Evolutionary conservation across 2,797 vertebrate genomes (phyloP).

Genomic region (Phalanger gymnotis): DNA sequence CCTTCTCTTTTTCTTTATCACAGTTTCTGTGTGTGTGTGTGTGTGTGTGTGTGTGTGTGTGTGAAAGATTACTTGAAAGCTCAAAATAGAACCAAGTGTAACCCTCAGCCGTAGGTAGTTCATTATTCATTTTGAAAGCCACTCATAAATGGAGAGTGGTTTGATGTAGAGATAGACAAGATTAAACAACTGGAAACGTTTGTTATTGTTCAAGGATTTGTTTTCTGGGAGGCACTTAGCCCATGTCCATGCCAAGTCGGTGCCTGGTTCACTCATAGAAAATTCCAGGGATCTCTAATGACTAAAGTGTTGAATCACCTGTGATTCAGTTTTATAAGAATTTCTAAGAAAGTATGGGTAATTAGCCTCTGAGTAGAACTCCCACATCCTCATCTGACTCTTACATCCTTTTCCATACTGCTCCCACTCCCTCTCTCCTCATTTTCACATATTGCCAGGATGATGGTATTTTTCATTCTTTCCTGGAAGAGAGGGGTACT

Average conservation of each 20-base stretch:
- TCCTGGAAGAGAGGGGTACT: background rate
- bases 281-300: constrained; percentile 80
- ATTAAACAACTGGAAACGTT: constrained; percentile 41
- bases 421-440: constrained; percentile 13
- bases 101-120: background rate
- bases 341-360: constrained; percentile 80
- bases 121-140: constrained; percentile 60
- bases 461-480: background rate
- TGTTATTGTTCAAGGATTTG: constrained; percentile 76
- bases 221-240: constrained; percentile 52
- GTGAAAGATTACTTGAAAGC: constrained; percentile 54
- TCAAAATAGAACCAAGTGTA: constrained; percentile 59
- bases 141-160: constrained; percentile 38
- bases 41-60: too few relatives aligned
- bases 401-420: background rate
- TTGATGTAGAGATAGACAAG: constrained; percentile 53
- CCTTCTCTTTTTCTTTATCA: too few relatives aligned
- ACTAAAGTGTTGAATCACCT: constrained; percentile 81
- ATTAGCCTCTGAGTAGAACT: constrained; percentile 65
- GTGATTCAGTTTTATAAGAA: constrained; percentile 80
- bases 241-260: constrained; percentile 66
- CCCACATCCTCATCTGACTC: constrained; percentile 46
- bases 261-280: constrained; percentile 82
- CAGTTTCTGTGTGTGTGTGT: too few relatives aligned
- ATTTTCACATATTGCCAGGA: constrained; percentile 12